These are phyloP conservation scores for Podocnemis expansa DNA, from an alignment of 2,113 vertebrate genomes.

Conservation along the genomic window DNA sequence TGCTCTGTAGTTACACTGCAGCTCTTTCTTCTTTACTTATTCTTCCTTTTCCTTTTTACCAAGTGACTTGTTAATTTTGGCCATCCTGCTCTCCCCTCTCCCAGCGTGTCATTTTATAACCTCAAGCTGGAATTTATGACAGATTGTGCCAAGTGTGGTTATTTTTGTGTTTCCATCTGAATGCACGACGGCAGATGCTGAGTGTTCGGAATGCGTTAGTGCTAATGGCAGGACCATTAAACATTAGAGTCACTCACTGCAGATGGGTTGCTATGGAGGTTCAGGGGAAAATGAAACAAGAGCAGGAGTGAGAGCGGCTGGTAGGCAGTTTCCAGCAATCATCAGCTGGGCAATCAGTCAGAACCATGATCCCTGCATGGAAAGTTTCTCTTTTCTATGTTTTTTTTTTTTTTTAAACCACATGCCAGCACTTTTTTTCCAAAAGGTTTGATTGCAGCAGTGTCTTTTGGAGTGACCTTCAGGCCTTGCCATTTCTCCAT, in stretches of 20 bases:
- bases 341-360: slow-evolving; percentile 83
- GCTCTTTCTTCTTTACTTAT: not conserved
- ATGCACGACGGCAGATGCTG: slow-evolving; percentile 85
- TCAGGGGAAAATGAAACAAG: slow-evolving; percentile 65
- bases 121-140: slow-evolving; percentile 34
- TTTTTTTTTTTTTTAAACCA: not conserved
- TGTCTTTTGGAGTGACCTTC: not conserved
- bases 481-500: not conserved
- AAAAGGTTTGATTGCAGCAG: not conserved
- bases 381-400: not conserved
- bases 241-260: slow-evolving; percentile 79
- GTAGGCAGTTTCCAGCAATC: slow-evolving; percentile 86
- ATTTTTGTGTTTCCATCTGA: slow-evolving; percentile 80
- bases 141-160: slow-evolving; percentile 46
- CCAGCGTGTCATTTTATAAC: not conserved
- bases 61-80: slow-evolving; percentile 23
- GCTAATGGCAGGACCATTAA: slow-evolving; percentile 92
- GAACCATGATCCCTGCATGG: fast-evolving
- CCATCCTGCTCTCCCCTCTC: slow-evolving; percentile 40
- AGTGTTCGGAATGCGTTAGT: slow-evolving; percentile 90
- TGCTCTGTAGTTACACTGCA: not conserved
- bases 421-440: fast-evolving
- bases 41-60: not conserved
- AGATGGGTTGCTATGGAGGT: slow-evolving; percentile 89
- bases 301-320: slow-evolving; percentile 73